Base-by-base conservation (phyloP, 2,888 invertebrate species). In the Agrenia bidenticulata region DNA sequence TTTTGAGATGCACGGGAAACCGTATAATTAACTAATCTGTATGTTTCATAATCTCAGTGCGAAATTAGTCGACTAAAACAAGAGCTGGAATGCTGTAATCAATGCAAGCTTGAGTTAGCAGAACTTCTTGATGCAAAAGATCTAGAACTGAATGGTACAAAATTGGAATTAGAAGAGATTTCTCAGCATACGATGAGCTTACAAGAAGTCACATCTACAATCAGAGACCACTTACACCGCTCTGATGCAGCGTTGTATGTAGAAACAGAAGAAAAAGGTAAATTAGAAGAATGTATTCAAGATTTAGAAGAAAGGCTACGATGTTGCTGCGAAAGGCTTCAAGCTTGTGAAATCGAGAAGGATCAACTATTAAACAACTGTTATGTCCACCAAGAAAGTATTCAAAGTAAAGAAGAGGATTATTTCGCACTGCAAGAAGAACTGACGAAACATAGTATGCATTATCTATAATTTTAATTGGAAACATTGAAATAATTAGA, bases 131-230 rank as follows among this genome's bases (percentile, higher is more conserved):
- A 55, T 67, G 21, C 53, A 63, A 49, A 58, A 0, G 70, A 75
- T 23, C 53, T 69, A 4, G 54, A 66, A 26, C 4, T 11, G n/a
- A 5, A 45, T 5, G n/a, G 45, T 5, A 9, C 15, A 5, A 55
- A 59, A 26, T 55, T 70, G n/a, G 64, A 67, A 27, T 66, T 73
- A 19, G 69, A 72, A 15, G 72, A 73, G 42, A 65, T 69, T 42
- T 27, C 57, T 21, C 53, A 70, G 42, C 42, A 62, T 17, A 63
- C 70, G 24, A 24, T 21, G 1, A 61, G 64, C 39, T 42, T 73
- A 2, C 73, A 73, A 61, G 19, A 54, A 4, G 57, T 71, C n/a
- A 61, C 72, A 1, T 39, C 60, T 37, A 62, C 71, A 32, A 50
- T 73, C 5, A 54, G 63, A 27, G 63, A 41, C 1, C 70, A 73